These are phyloP conservation scores for Lasioglossum malachurum DNA, from an alignment of 2,888 invertebrate genomes.

Conservation along the genomic window DNA sequence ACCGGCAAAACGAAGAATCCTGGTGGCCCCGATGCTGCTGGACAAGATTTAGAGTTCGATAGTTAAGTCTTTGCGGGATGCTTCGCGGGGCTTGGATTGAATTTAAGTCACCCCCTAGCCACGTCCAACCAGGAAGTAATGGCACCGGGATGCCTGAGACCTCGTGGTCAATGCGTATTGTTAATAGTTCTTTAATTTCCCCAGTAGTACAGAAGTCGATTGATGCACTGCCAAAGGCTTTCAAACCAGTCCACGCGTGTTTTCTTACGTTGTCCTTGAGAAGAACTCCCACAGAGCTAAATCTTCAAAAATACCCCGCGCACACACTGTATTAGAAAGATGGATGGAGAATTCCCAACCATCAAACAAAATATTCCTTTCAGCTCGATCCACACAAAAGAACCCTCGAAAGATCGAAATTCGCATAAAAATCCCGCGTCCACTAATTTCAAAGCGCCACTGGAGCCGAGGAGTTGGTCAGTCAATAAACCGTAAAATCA, in stretches of 20 bases:
- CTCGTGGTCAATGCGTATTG: background rate
- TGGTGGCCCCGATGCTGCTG: background rate
- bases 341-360: background rate
- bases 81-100: background rate
- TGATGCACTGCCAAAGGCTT: background rate
- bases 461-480: background rate
- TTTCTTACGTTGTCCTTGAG: background rate
- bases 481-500: constrained; percentile 1
- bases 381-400: background rate
- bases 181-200: background rate
- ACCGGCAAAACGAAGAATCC: background rate
- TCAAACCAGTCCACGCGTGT: background rate
- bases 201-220: background rate
- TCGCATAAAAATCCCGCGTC: background rate
- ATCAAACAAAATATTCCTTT: constrained; percentile 1
- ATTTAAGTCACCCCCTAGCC: background rate
- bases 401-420: background rate
- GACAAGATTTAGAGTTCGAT: constrained; percentile 43
- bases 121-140: background rate
- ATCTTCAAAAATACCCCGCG: background rate
- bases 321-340: background rate
- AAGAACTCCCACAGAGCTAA: background rate
- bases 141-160: background rate
- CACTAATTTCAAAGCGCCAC: background rate
- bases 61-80: constrained; percentile 19